phyloP scores from a whole-genome alignment of 2,888 invertebrate species.

The Eristalinus aeneus region DNA sequence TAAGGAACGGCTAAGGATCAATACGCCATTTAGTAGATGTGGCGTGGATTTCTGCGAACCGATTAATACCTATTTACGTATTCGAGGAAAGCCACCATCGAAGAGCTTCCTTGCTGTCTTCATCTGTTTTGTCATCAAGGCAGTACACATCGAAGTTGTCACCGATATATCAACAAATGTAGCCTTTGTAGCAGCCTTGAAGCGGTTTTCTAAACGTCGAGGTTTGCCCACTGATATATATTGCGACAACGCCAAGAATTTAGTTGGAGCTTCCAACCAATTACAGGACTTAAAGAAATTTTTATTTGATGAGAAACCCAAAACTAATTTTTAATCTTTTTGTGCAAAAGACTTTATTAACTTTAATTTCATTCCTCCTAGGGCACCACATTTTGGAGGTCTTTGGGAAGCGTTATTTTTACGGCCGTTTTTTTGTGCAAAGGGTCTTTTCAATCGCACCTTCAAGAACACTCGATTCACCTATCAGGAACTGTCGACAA shows the following conservation, averaged over 20 bases:
- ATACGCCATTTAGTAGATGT: constrained; percentile 25
- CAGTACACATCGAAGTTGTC: constrained; percentile 36
- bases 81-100: constrained; percentile 44
- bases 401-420: too few species aligned
- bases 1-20: neutral
- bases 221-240: constrained; percentile 6
- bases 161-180: constrained; percentile 26
- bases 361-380: neutral
- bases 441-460: too few species aligned
- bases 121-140: constrained; percentile 40
- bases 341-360: neutral
- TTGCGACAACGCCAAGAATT: constrained; percentile 43
- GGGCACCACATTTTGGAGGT: neutral
- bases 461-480: too few species aligned
- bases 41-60: constrained; percentile 46
- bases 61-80: constrained; percentile 13
- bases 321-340: neutral
- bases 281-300: neutral
- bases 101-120: constrained; percentile 55
- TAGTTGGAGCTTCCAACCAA: constrained; percentile 20
- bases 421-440: too few species aligned
- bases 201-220: constrained; percentile 43
- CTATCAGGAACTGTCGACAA: too few species aligned
- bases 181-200: constrained; percentile 47
- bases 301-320: neutral